Evolutionary conservation across 1,140 invertebrate genomes (phyloP).

Genomic region (Euwallacea fornicatus): DNA sequence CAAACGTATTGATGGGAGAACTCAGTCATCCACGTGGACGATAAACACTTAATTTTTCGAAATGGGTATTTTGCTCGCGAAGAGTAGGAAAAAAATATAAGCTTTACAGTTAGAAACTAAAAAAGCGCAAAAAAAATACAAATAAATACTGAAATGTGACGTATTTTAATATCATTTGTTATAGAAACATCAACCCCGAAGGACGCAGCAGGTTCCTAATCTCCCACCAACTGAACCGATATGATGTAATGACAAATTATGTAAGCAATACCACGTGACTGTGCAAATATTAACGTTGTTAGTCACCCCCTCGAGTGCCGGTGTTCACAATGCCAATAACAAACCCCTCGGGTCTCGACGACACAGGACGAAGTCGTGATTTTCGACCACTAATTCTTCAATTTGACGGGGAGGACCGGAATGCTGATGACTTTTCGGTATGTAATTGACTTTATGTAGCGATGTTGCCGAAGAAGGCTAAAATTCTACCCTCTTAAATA

Average conservation of each 20-base stretch:
- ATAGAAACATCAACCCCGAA: not conserved
- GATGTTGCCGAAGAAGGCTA: slow-evolving; percentile 4
- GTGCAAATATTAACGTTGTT: slow-evolving; percentile 27
- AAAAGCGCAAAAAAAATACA: no score
- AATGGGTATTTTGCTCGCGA: no score
- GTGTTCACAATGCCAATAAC: slow-evolving; percentile 26
- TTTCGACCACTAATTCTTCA: slow-evolving; percentile 28
- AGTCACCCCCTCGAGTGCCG: slow-evolving; percentile 11
- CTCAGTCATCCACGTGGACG: no score
- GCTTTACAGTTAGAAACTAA: no score
- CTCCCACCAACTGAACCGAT: slow-evolving; percentile 7
- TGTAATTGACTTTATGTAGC: slow-evolving; percentile 10
- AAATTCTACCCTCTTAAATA: no score
- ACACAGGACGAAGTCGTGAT: slow-evolving; percentile 11
- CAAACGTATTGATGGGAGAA: no score
- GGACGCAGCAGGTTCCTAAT: slow-evolving; percentile 3
- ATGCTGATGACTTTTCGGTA: slow-evolving; percentile 23
- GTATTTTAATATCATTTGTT: no score
- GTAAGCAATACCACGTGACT: slow-evolving; percentile 26
- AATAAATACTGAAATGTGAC: no score
- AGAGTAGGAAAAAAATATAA: no score
- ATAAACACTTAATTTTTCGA: no score
- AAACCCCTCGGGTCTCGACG: slow-evolving; percentile 16
- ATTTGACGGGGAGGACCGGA: slow-evolving; percentile 19
- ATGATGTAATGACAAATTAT: slow-evolving; percentile 24